Evolutionary conservation across 2,797 vertebrate genomes (phyloP), one percentile per base, ranked within the genome.

Genomic region (Girardinus metallicus): DNA sequence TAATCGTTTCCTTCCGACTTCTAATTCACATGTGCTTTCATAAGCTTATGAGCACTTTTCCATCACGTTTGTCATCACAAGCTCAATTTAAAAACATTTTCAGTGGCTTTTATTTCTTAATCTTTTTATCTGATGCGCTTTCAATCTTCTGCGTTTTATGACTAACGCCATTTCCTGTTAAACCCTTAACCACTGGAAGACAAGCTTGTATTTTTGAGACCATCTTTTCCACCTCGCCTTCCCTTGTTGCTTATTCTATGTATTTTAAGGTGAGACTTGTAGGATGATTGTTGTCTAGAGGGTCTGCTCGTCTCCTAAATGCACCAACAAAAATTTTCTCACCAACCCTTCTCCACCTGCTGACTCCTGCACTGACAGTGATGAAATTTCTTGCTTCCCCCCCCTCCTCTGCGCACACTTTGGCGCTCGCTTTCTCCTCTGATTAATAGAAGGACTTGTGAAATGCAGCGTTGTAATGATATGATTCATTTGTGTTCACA

Each of bases 401-500:
- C n/a, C n/a, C n/a, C n/a, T n/a, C 80, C 44, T 41, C 11, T 29
- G 39, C 12, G 41, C 68, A 43, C 68, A 13, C 80, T 85, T 75
- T 82, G 66, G 85, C 55, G 62, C 79, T 73, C 31, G 26, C 80
- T 76, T 71, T 29, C 68, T 71, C 41, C 26, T 87, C 80, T 77
- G 74, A 86, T 87, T 91, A 92, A 93, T 88, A 74, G 82, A 60
- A 68, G 51, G 55, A 26, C 15, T 81, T 29, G 5, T 49, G 41
- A 11, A 57, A 80, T 41, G 5, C 87, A 71, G 68, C 29, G 81
- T 89, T 89, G 73, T 94, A 95, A 94, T 71, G 77, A 81, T 89
- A 81, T 82, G 43, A 89, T 93, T 88, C 94, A 90, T 84, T 86
- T 83, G 79, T 94, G 87, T 95, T 92, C 79, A 91, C 97, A 98